Percentiles rank a stretch among this genome's conserved stretches.
Evolutionary conservation across 2,888 invertebrate species (phyloP).

Genomic region (Phrixothrix hirtus): DNA sequence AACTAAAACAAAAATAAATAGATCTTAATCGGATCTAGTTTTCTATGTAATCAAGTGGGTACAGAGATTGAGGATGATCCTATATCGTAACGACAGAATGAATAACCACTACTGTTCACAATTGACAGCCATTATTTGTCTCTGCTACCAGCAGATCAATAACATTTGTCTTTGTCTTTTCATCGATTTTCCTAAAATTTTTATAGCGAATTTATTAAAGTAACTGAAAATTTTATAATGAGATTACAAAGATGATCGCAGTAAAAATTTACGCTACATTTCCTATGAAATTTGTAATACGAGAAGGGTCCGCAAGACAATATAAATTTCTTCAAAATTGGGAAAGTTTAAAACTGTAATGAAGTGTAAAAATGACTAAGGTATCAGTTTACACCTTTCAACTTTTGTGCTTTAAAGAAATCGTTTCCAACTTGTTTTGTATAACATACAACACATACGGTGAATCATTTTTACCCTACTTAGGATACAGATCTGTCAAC

Average conservation of each 20-base stretch:
- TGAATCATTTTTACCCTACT: neutral
- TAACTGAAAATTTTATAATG: conserved; percentile 23
- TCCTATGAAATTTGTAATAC: conserved; percentile 41
- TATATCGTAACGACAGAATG: conserved; percentile 32
- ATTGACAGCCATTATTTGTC: conserved; percentile 33
- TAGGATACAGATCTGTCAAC: neutral
- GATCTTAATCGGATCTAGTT: conserved; percentile 23
- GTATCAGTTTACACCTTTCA: conserved; percentile 44
- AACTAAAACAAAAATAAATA: conserved; percentile 20
- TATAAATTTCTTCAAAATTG: conserved; percentile 48
- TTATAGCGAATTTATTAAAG: conserved; percentile 10
- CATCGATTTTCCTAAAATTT: conserved; percentile 15
- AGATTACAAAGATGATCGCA: conserved; percentile 26
- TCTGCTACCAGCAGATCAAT: conserved; percentile 22
- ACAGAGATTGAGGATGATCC: conserved; percentile 29
- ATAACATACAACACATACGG: conserved; percentile 1
- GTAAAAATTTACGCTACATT: conserved; percentile 43
- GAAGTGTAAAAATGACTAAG: conserved; percentile 50
- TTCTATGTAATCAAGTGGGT: conserved; percentile 23
- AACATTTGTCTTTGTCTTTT: conserved; percentile 25
- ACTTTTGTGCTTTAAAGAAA: conserved; percentile 9
- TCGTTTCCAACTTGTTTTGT: conserved; percentile 4
- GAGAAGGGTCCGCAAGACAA: conserved; percentile 42
- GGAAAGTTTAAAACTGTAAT: conserved; percentile 50
- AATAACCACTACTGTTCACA: conserved; percentile 31